Percentiles rank a stretch among this genome's conserved stretches.
Conservation (phyloP, 2,888 invertebrate genomes). For the Tiliacea citrago region DNA sequence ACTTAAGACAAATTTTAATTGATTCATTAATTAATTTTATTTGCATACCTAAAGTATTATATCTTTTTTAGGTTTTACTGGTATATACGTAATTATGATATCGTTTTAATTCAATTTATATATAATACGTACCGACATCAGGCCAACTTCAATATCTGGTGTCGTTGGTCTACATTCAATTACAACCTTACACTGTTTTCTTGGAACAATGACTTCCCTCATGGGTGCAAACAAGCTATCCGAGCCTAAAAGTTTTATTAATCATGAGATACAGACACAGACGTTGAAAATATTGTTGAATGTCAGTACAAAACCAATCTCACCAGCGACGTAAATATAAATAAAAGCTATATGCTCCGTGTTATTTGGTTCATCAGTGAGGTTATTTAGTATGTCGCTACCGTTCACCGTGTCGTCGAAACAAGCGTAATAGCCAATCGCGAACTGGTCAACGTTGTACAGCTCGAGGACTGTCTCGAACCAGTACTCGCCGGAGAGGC, state of each 20-base stretch:
- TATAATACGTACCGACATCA: constrained; percentile 85
- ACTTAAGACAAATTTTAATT: constrained; percentile 24
- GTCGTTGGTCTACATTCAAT: constrained; percentile 88
- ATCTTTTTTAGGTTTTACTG: constrained; percentile 21
- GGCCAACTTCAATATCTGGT: constrained; percentile 82
- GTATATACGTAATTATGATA: constrained; percentile 44
- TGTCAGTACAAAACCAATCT: constrained; percentile 68
- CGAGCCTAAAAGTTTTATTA: constrained; percentile 83
- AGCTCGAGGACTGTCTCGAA: constrained; percentile 87
- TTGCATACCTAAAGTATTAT: constrained; percentile 20
- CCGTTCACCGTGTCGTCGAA: constrained; percentile 82
- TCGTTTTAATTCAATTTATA: constrained; percentile 48
- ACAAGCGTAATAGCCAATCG: constrained; percentile 91
- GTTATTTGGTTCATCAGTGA: constrained; percentile 81
- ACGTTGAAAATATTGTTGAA: constrained; percentile 35
- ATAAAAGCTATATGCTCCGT: constrained; percentile 81
- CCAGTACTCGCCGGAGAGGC: constrained; percentile 72
- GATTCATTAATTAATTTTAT: constrained; percentile 24
- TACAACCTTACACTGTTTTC: constrained; percentile 76
- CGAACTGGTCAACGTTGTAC: constrained; percentile 81
- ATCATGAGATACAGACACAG: constrained; percentile 59
- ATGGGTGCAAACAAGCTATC: constrained; percentile 84
- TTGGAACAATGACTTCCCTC: constrained; percentile 79
- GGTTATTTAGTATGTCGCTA: constrained; percentile 73
- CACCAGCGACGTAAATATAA: constrained; percentile 87